Percentiles rank a stretch among this genome's conserved stretches.
These are phyloP conservation scores for Gallinago undulata DNA, from an alignment of 2,113 vertebrate genomes.

Conservation along the genomic window DNA sequence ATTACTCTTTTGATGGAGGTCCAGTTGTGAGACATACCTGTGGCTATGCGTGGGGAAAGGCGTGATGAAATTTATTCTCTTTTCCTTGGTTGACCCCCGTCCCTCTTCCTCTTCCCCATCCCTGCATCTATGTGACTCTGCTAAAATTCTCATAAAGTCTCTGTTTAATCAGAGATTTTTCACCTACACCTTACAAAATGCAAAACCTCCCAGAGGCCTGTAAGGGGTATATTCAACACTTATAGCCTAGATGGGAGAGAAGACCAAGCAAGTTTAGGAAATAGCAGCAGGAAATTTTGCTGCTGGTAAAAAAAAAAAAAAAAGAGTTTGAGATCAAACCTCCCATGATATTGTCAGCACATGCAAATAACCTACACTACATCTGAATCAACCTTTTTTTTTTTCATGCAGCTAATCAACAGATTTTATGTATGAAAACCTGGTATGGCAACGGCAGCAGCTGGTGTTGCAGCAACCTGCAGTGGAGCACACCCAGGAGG, in stretches of 20 bases:
- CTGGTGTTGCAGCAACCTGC: not conserved
- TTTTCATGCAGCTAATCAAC: not conserved
- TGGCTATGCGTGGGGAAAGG: not conserved
- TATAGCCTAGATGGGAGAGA: not conserved
- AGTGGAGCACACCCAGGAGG: not conserved
- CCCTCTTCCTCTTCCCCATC: not conserved
- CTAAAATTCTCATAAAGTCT: not conserved
- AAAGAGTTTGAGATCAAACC: not conserved
- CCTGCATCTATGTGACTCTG: not conserved
- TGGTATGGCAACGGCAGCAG: not conserved
- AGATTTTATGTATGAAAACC: not conserved
- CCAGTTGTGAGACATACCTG: not conserved
- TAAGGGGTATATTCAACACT: not conserved
- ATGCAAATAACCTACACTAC: not conserved
- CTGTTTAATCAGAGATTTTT: not conserved
- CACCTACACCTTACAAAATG: not conserved
- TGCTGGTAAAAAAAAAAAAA: not conserved
- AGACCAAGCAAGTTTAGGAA: not conserved
- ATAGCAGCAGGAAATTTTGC: not conserved
- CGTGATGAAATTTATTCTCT: not conserved
- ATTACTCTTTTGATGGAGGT: not conserved
- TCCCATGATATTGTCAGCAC: not conserved
- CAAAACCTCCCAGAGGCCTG: not conserved
- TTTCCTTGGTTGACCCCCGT: fast-evolving
- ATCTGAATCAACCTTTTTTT: not conserved